These are phyloP conservation scores for Galeruca laticollis DNA, from an alignment of 2,888 invertebrate genomes.

Conservation along the genomic window DNA sequence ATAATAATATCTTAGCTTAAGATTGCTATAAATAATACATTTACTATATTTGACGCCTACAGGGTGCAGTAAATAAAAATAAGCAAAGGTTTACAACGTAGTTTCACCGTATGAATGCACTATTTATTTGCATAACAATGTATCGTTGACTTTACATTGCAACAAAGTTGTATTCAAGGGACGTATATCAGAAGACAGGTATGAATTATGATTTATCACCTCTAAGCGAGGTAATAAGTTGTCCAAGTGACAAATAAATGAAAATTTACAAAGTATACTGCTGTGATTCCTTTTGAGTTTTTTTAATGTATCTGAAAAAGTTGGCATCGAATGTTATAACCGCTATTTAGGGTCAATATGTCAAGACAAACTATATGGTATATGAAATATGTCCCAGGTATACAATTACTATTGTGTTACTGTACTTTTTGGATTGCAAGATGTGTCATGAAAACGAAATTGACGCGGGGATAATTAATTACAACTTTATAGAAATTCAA, in stretches of 20 bases:
- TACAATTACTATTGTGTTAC: not conserved
- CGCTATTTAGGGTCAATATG: not conserved
- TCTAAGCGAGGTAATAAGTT: constrained; percentile 20
- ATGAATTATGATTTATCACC: constrained; percentile 34
- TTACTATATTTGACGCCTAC: constrained; percentile 30
- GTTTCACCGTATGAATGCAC: constrained; percentile 16
- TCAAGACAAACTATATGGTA: not conserved
- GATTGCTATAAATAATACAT: constrained; percentile 27
- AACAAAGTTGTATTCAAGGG: constrained; percentile 31
- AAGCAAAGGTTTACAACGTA: constrained; percentile 24
- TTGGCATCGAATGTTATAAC: not conserved
- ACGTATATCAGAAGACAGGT: constrained; percentile 16
- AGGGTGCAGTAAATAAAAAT: constrained; percentile 23
- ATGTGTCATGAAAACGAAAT: not conserved
- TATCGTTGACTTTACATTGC: constrained; percentile 27
- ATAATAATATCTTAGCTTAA: constrained; percentile 6
- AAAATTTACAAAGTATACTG: constrained; percentile 19
- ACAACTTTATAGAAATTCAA: no score
- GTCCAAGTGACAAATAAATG: constrained; percentile 28
- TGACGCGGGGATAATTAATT: no score
- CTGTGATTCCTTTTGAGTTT: constrained; percentile 17
- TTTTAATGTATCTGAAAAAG: constrained; percentile 6
- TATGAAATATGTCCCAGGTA: not conserved
- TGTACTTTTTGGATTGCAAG: not conserved
- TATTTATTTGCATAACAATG: constrained; percentile 33